phyloP scores from a whole-genome alignment of 2,888 invertebrate species.

The Hipparchia semele region DNA sequence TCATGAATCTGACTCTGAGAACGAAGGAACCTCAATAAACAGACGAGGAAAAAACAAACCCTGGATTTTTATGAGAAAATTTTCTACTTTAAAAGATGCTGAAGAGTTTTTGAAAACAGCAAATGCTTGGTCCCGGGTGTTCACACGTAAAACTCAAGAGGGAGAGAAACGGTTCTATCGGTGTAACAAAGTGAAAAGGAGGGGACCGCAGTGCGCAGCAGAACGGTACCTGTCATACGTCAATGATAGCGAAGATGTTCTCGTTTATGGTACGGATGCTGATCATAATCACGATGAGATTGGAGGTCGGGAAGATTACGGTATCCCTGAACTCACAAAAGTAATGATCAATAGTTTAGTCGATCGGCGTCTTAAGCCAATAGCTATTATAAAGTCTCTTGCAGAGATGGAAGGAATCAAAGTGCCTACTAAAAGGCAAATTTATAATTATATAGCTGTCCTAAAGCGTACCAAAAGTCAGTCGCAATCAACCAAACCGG shows the following conservation, averaged over 20 bases:
- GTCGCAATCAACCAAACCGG: neutral
- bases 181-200: neutral
- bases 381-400: neutral
- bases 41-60: neutral
- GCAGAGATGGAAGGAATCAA: neutral
- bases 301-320: neutral
- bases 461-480: neutral
- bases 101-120: neutral
- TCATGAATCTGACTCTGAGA: neutral
- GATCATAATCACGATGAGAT: neutral
- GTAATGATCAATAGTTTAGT: neutral
- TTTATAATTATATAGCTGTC: neutral
- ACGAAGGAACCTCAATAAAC: neutral
- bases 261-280: neutral
- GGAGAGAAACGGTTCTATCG: neutral
- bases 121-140: neutral
- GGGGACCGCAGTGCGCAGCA: neutral
- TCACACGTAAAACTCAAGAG: neutral
- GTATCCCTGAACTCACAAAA: neutral
- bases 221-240: neutral
- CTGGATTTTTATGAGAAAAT: neutral
- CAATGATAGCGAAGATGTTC: neutral
- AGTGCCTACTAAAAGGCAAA: neutral
- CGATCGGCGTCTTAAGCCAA: neutral
- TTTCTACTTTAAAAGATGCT: neutral